phyloP scores from a whole-genome alignment of 1,140 invertebrate genomes.

The Pseudomyrmex sp. region DNA sequence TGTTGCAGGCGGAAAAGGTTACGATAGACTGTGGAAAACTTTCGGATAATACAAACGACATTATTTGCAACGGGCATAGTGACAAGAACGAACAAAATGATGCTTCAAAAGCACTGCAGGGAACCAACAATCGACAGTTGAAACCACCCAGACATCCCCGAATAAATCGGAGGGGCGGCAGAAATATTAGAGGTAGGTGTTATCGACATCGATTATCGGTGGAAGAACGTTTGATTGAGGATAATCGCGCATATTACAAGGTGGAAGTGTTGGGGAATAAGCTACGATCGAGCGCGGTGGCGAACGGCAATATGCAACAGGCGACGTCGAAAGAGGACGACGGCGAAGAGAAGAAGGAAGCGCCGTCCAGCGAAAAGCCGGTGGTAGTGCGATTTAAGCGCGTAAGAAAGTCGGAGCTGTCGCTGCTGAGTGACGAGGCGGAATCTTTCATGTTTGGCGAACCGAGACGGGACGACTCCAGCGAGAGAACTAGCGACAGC shows the following conservation, averaged over 20 bases:
- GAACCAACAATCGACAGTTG: conserved; percentile 56
- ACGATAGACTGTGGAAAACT: conserved; percentile 42
- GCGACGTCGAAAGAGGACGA: conserved; percentile 69
- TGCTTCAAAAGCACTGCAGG: conserved; percentile 21
- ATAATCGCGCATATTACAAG: conserved; percentile 90
- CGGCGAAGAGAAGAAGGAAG: conserved; percentile 74
- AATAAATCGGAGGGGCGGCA: conserved; percentile 74
- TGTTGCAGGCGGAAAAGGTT: conserved; percentile 22
- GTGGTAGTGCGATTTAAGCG: conserved; percentile 91
- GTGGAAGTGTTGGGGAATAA: conserved; percentile 90
- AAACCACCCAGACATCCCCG: conserved; percentile 39
- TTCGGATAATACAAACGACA: conserved; percentile 33
- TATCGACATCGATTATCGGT: conserved; percentile 85
- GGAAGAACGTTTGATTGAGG: conserved; percentile 86
- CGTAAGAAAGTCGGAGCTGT: conserved; percentile 90
- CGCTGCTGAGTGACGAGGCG: conserved; percentile 91
- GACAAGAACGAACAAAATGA: conserved; percentile 55
- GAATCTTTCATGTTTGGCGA: conserved; percentile 93
- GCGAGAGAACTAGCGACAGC: conserved; percentile 83
- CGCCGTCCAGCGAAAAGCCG: conserved; percentile 85
- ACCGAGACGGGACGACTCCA: conserved; percentile 87
- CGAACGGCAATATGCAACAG: conserved; percentile 69
- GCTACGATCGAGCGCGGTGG: conserved; percentile 86
- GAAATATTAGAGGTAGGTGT: conserved; percentile 73
- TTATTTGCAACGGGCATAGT: conserved; percentile 57